Base-by-base conservation (phyloP, 2,797 vertebrate genomes). In the Zalophus californianus region DNA sequence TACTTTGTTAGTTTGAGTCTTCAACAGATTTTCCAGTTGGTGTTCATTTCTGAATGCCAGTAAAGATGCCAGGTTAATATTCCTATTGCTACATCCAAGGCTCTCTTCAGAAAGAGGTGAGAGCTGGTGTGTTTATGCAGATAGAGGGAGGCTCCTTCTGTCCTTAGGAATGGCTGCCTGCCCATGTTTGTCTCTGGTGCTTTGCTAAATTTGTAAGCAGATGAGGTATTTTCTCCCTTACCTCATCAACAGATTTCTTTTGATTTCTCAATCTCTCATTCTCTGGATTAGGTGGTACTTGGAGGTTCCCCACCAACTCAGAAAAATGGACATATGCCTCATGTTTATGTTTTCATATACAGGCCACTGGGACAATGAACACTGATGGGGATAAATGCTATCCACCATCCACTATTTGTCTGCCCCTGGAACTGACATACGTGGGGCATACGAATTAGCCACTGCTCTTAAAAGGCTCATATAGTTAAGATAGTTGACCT, bases 251-350 rank as follows among this genome's bases (percentile, higher is more conserved):
- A 72, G 56, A 91, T 86, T 60, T 72, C 64, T 84, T 96, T 89
- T 60, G 50, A 64, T 80, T 89, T 95, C 92, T 93, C 64, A 72
- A 3, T 88, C 86, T 96, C 70, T 89, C 25, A 7, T 52, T 88
- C 72, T 94, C 50, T 86, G 35, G 50, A 86, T n/a, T 50, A 70
- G 23, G 38, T 56, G 18, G 4, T 48, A 21, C 16, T 60, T 56
- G 48, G 50, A 84, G 66, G 48, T 12, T 78, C 89, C 50, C 13
- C 50, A 66, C 27, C 60, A 96, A 35, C 32, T 64, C 89, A 62
- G 52, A 80, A 50, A 29, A 29, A 52, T 38, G 14, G 54, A 41
- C 80, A 68, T 52, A 48, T 52, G 54, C 41, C 20, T 78, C 41
- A 3, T 27, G 50, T 50, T 93, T 77, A 18, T 70, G 21, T 84